These are phyloP conservation scores for Zaprionus ornatus DNA, from an alignment of 1,140 invertebrate species.

Conservation along the genomic window DNA sequence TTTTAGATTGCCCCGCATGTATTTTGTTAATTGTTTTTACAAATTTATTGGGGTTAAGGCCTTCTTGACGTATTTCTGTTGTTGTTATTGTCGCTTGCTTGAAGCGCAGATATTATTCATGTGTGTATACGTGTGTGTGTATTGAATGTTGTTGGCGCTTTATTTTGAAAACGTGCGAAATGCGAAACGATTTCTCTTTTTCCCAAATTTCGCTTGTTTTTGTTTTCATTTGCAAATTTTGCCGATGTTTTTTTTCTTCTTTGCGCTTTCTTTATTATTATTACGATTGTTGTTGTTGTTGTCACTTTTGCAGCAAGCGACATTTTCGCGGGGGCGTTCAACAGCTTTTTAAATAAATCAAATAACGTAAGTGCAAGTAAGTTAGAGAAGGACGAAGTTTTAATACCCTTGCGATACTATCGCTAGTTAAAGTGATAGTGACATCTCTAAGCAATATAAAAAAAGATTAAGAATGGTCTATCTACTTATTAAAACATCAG, in stretches of 20 bases:
- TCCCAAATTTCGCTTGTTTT: conserved; percentile 19
- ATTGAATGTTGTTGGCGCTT: conserved; percentile 30
- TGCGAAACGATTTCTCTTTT: conserved; percentile 53
- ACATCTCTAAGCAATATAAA: not conserved
- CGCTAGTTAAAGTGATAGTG: not conserved
- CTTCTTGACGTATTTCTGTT: conserved; percentile 54
- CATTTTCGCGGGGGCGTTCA: conserved; percentile 43
- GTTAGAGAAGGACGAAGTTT: not conserved
- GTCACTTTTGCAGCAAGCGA: conserved; percentile 35
- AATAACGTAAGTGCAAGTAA: not conserved
- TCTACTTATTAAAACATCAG: too few species aligned
- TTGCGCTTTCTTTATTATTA: conserved; percentile 17
- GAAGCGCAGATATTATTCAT: conserved; percentile 37
- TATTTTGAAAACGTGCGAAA: conserved; percentile 51
- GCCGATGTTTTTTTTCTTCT: not conserved
- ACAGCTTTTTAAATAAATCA: conserved; percentile 20
- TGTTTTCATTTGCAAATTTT: conserved; percentile 36
- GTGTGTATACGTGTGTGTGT: conserved; percentile 21
- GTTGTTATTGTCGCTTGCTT: conserved; percentile 21
- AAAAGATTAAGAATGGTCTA: too few species aligned
- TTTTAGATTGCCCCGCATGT: conserved; percentile 24
- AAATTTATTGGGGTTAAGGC: conserved; percentile 73
- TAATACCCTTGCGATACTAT: conserved; percentile 5
- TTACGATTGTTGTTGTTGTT: conserved; percentile 26
- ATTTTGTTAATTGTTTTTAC: conserved; percentile 66